Base-by-base conservation (phyloP, 2,113 vertebrate species). In the Plestiodon gilberti region DNA sequence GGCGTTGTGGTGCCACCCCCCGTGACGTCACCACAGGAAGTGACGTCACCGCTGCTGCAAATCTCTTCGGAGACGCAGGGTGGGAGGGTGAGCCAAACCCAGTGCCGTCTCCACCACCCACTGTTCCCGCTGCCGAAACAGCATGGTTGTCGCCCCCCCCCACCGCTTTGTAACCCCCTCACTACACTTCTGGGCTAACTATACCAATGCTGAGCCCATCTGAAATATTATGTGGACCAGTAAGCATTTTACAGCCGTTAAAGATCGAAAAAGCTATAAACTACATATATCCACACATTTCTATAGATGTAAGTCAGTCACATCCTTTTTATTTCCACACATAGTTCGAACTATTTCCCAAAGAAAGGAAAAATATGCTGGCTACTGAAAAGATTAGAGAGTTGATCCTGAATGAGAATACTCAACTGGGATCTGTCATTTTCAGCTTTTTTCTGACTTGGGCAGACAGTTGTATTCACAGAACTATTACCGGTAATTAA, bases 401-500 rank as follows among this genome's bases (percentile, higher is more conserved):
- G 52, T 23, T 0, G 0, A 69, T n/a, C 18, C 33, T n/a, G n/a
- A 79, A 43, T 5, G 14, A 33, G 25, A 74, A 40, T 73, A 43
- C 18, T 64, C 33, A 48, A 30, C 8, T 2, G 40, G 30, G 33
- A 28, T 38, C 11, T 71, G 23, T 20, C 23, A 57, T 71, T 82
- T 71, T 71, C 7, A 35, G 9, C n/a, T 5, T 82, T 11, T 20
- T 82, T 71, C 23, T 9, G 40, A 81, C 48, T 74, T 79, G 69
- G 74, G 43, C 84, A 82, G 84, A 73, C 76, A 89, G 64, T 74
- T 89, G 64, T 57, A 7, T 90, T 57, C 40, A 87, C 43, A 38
- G 87, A 52, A 81, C 17, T 82, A 25, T 89, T 81, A n/a, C n/a
- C n/a, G n/a, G n/a, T n/a, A 82, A 90, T 86, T 88, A 90, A 83